Conservation (phyloP, 2,888 invertebrate species). For the Cenopis cana region DNA sequence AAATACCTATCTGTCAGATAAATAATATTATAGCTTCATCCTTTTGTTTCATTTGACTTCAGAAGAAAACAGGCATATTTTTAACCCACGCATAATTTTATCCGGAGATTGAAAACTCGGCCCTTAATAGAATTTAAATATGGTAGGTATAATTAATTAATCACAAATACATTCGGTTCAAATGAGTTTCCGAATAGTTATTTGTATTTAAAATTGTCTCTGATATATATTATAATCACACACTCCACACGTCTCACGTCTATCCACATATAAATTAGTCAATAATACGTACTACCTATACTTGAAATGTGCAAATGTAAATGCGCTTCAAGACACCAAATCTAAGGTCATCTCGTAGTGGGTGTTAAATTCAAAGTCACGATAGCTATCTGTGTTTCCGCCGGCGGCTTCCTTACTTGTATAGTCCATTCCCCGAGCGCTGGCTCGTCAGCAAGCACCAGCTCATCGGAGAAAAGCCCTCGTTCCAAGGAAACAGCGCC, state of each 20-base stretch:
- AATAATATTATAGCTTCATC: no score
- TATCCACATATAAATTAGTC: neutral
- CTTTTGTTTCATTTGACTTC: no score
- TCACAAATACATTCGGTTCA: neutral
- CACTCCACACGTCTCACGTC: no score
- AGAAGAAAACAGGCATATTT: no score
- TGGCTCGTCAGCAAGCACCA: constrained; percentile 92
- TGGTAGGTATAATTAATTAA: neutral
- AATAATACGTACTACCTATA: no score
- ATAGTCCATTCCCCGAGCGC: constrained; percentile 96
- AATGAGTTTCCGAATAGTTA: neutral
- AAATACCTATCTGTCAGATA: no score
- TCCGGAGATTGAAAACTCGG: no score
- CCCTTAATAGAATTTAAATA: neutral
- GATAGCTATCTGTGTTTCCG: constrained; percentile 41
- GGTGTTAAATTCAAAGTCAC: constrained; percentile 46
- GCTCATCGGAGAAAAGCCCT: constrained; percentile 91
- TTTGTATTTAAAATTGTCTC: neutral
- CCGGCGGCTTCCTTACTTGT: constrained; percentile 66
- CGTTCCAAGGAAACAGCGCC: constrained; percentile 86
- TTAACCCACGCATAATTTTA: no score
- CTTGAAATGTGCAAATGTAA: constrained; percentile 25
- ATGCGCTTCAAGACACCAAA: constrained; percentile 26
- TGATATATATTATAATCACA: neutral
- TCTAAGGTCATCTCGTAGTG: constrained; percentile 54